These are phyloP conservation scores for Hemithea aestivaria DNA, from an alignment of 2,888 invertebrate species.

Conservation along the genomic window DNA sequence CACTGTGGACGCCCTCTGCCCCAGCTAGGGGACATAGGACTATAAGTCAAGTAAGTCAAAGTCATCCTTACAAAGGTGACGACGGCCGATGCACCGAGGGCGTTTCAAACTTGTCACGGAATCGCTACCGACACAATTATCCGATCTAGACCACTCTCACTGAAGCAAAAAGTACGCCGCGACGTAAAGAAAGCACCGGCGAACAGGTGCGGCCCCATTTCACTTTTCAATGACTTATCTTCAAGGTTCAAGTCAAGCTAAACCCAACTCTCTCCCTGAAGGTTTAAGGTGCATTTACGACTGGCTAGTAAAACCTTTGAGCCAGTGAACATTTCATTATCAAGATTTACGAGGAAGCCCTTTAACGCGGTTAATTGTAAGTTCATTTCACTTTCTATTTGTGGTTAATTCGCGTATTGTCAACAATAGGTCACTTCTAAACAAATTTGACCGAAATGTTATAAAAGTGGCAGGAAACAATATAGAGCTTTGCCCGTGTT, in stretches of 20 bases:
- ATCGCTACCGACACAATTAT: slow-evolving; percentile 72
- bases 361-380: slow-evolving; percentile 67
- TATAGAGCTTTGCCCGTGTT: no score
- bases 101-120: slow-evolving; percentile 58
- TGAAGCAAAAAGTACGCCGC: slow-evolving; percentile 72
- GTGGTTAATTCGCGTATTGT: slow-evolving; percentile 28
- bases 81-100: slow-evolving; percentile 36
- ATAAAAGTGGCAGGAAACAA: no score
- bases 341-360: slow-evolving; percentile 71
- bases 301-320: slow-evolving; percentile 27
- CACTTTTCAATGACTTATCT: slow-evolving; percentile 75
- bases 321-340: slow-evolving; percentile 61
- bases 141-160: slow-evolving; percentile 77
- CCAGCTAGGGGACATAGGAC: no score
- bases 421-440: no score
- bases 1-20: no score
- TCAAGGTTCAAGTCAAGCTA: slow-evolving; percentile 33
- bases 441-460: no score
- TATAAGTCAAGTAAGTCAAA: no score
- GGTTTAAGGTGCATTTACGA: slow-evolving; percentile 33
- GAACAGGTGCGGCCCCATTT: slow-evolving; percentile 73
- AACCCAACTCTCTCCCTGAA: slow-evolving; percentile 39
- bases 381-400: slow-evolving; percentile 59
- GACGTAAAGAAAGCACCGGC: slow-evolving; percentile 74
- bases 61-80: no score